Percentiles rank a stretch among this genome's conserved stretches.
phyloP scores from a whole-genome alignment of 2,888 invertebrate species.

The Pollenia angustigena region DNA sequence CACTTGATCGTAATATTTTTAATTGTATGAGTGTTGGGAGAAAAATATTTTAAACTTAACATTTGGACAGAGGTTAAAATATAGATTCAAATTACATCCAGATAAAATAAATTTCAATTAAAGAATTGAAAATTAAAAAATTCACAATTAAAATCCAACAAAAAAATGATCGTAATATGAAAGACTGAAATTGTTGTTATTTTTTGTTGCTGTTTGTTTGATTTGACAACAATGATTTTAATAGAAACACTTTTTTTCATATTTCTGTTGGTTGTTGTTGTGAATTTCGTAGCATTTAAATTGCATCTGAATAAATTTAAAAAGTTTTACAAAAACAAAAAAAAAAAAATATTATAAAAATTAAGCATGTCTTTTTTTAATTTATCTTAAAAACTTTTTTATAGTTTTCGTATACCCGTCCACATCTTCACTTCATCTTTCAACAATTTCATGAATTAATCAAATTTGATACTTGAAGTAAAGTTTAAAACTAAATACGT shows the following conservation, averaged over 20 bases:
- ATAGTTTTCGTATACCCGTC: background rate
- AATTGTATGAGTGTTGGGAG: background rate
- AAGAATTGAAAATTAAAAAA: background rate
- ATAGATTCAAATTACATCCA: slow-evolving; percentile 41
- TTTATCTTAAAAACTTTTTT: slow-evolving; percentile 13
- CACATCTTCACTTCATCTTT: background rate
- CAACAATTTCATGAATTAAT: slow-evolving; percentile 22
- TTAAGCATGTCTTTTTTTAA: slow-evolving; percentile 36
- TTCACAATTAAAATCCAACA: slow-evolving; percentile 3
- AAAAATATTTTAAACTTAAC: slow-evolving; percentile 22
- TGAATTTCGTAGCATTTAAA: background rate
- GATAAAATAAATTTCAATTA: slow-evolving; percentile 30
- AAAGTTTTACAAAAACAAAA: slow-evolving; percentile 3
- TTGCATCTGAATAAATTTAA: background rate
- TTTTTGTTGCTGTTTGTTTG: background rate
- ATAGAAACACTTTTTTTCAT: background rate
- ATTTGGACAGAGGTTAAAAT: slow-evolving; percentile 50
- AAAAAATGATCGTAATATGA: background rate
- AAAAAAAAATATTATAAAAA: slow-evolving; percentile 8
- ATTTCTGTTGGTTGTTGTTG: background rate
- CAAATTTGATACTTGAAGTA: slow-evolving; percentile 17
- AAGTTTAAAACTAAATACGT: slow-evolving; percentile 1
- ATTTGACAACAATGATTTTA: background rate
- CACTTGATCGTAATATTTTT: background rate
- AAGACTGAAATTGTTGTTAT: background rate